Percentiles rank a stretch among this genome's conserved stretches.
phyloP scores from a whole-genome alignment of 2,797 vertebrate genomes.

The Peromyscus nudipes region DNA sequence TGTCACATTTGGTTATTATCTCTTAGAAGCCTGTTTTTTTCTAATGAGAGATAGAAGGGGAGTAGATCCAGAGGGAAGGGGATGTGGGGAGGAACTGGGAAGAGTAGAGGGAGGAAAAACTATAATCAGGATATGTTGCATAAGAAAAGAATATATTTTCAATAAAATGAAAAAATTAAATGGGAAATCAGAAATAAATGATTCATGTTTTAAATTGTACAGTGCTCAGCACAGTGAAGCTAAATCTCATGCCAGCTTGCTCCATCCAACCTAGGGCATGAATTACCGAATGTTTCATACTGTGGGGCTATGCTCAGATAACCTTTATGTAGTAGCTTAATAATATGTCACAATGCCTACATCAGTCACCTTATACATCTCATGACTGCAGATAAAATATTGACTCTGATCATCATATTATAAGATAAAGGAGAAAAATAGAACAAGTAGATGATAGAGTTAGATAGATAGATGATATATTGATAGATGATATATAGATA shows the following conservation, averaged over 20 bases:
- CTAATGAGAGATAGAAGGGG: neutral
- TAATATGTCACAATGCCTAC: too few relatives aligned
- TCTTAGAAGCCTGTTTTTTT: neutral
- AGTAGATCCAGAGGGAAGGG: neutral
- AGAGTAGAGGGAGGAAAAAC: neutral
- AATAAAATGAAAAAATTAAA: neutral
- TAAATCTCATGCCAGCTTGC: neutral
- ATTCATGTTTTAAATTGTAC: neutral
- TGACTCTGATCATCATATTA: neutral
- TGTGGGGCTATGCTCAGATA: neutral
- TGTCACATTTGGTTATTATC: neutral
- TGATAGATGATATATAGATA: neutral
- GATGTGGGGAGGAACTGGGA: too few relatives aligned
- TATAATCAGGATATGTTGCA: neutral
- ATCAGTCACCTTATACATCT: neutral
- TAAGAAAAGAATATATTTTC: neutral
- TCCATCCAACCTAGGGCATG: neutral
- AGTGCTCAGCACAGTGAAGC: neutral
- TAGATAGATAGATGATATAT: neutral
- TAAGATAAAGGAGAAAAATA: neutral
- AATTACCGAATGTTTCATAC: neutral
- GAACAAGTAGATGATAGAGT: neutral
- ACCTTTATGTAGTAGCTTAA: neutral
- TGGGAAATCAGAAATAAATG: neutral
- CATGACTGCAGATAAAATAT: neutral